Base-by-base conservation (phyloP, 2,888 invertebrate species). In the Apantesis nais region DNA sequence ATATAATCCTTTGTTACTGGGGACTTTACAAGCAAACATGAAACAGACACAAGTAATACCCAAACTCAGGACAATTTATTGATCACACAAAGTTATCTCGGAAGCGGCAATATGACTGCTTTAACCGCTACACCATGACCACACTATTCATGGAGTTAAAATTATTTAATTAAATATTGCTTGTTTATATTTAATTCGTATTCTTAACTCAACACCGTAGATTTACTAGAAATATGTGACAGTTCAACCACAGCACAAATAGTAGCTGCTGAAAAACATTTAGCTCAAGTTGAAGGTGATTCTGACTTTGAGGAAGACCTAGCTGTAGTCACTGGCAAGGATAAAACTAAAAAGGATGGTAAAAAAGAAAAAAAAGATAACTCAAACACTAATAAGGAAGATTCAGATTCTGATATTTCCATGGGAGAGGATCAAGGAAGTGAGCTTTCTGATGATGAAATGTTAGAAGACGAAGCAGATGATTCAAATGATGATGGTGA, bases 171-270 rank as follows among this genome's bases (percentile, higher is more conserved):
- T 48, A 52, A 48, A 1, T 22, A 52, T 52, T 9, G 8, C 16
- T 29, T 12, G 4, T 29, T 4, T n/a, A 31, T 14, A 48, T 11
- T 29, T 3, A 29, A 66, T 48, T 41, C 48, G 69, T 48, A 60
- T 79, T 73, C 79, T 84, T 76, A 83, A 80, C 68, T 48, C 37
- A 11, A 22, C 14, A n/a, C 66, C n/a, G 7, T 88, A 96, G 97
- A 97, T 95, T 92, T 97, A 82, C 92, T 98, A 82, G 97, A 98
- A 92, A 96, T 97, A 71, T 97, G 97, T 88, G 97, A 97, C 83
- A 94, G 95, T 73, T 95, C 96, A 68, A 96, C 96, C 73, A 95
- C 96, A 81, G 95, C 96, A 85, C 94, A 95, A 78, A 95, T 96
- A 63, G 95, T 96, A 2, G 95, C 96, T 70, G 95, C 96, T 22